Base-by-base conservation (phyloP, 2,888 invertebrate genomes). In the Erebia palarica region DNA sequence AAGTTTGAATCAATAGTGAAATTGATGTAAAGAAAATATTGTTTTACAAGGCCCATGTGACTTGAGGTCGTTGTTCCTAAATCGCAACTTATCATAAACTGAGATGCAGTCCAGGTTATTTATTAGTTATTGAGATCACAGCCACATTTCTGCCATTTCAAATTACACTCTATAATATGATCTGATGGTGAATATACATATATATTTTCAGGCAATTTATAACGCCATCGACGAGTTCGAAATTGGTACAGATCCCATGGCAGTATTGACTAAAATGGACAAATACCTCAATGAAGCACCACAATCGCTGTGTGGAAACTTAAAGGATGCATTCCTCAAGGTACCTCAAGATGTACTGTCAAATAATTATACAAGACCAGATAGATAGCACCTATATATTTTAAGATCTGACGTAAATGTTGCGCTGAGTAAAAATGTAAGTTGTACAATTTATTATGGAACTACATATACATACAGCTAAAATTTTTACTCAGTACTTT, bases 221-320 rank as follows among this genome's bases (percentile, higher is more conserved):
- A 83, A 80, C 68, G 89, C 91, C 1, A 83, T 92, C 44, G 82
- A 86, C 18, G 89, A 92, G 75, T 96, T 96, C 87, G 94, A 95
- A 77, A 81, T 97, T 14, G 96, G 95, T 4, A 94, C 94, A 3
- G 95, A 96, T 82, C 91, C 95, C 0, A 94, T 95, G 70, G 90
- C 92, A 71, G 94, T 95, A 70, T 92, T 97, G 75, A 82, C 94
- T 73, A 95, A 94, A 18, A 85, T 93, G 81, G 82, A 87, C 44
- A 81, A 79, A 65, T 88, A 91, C 76, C 81, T 93, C n/a, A 76
- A 80, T 0, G 82, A 82, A 64, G 84, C 86, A 3, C 80, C 87
- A 0, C 73, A 81, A 3, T 89, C 93, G 0, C 88, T 87, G 75
- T 94, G 94, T 73, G 92, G 89, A 0, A 86, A 85, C 71, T 76